Percentiles rank a stretch among this genome's conserved stretches.
Evolutionary conservation across 2,113 vertebrate genomes (phyloP).

Genomic region (Lasiurus cinereus): DNA sequence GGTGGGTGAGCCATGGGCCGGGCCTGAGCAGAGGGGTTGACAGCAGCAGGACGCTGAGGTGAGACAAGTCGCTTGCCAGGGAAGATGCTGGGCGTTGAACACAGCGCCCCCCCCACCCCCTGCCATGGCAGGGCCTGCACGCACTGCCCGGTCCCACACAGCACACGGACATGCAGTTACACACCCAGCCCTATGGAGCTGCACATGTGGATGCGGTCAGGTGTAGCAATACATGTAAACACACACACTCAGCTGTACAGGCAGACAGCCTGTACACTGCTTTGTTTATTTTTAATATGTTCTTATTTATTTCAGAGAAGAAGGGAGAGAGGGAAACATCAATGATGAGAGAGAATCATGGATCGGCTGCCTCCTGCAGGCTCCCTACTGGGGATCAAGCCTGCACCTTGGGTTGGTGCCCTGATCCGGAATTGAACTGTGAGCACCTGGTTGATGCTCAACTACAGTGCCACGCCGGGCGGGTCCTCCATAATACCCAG

Average conservation of each 20-base stretch:
- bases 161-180: not conserved
- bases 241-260: not conserved
- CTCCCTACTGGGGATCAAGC: too few relatives aligned
- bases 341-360: too few relatives aligned
- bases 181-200: not conserved
- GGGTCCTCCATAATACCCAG: not conserved
- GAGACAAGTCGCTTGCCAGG: not conserved
- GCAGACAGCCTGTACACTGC: not conserved
- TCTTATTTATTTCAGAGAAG: too few relatives aligned
- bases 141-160: not conserved
- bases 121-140: not conserved
- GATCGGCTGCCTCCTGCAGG: too few relatives aligned
- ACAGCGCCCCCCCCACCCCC: not conserved
- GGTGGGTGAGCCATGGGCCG: not conserved
- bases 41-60: slow-evolving; percentile 42
- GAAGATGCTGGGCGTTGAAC: not conserved
- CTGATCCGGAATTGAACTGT: too few relatives aligned
- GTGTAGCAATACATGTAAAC: not conserved
- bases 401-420: too few relatives aligned
- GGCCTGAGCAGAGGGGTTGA: slow-evolving; percentile 8
- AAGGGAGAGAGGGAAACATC: too few relatives aligned
- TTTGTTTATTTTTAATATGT: not conserved
- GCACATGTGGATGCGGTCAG: not conserved
- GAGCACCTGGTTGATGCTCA: too few relatives aligned
- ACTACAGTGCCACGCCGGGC: too few relatives aligned